Percentiles rank a stretch among this genome's conserved stretches.
These are phyloP conservation scores for Drosophila limbata DNA, from an alignment of 2,888 invertebrate species.

Conservation along the genomic window DNA sequence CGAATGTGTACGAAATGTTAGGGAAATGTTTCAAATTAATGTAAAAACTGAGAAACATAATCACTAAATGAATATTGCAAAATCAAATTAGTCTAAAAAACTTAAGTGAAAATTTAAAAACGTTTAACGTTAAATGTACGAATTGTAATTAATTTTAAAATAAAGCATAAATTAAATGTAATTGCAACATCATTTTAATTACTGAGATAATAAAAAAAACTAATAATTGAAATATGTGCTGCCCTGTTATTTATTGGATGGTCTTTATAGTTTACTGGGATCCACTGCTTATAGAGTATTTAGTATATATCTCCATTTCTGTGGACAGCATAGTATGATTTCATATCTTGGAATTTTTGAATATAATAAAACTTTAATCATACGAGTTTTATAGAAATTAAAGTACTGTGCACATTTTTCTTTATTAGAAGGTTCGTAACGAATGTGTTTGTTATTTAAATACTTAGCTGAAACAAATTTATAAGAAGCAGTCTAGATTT, in stretches of 20 bases:
- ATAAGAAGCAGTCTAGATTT: neutral
- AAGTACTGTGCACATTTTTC: neutral
- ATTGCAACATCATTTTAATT: slow-evolving; percentile 17
- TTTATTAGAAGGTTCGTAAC: neutral
- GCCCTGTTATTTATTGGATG: neutral
- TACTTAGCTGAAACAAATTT: neutral
- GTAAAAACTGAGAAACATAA: slow-evolving; percentile 56
- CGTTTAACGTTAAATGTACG: slow-evolving; percentile 52
- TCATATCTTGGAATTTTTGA: too few relatives aligned
- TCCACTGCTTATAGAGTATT: neutral
- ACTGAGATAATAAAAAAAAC: slow-evolving; percentile 41
- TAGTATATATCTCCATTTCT: neutral
- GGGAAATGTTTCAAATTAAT: slow-evolving; percentile 62
- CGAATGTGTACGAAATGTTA: slow-evolving; percentile 62
- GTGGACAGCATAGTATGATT: neutral
- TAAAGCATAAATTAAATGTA: slow-evolving; percentile 43
- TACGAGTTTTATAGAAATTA: too few relatives aligned
- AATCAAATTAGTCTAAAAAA: slow-evolving; percentile 38
- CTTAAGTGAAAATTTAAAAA: slow-evolving; percentile 40
- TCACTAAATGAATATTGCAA: slow-evolving; percentile 18
- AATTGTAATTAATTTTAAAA: slow-evolving; percentile 67
- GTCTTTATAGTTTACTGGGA: neutral
- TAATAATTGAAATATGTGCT: neutral
- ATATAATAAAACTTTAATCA: neutral
- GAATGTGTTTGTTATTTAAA: neutral